Evolutionary conservation across 2,113 vertebrate genomes (phyloP).

Genomic region (Microtus pennsylvanicus): DNA sequence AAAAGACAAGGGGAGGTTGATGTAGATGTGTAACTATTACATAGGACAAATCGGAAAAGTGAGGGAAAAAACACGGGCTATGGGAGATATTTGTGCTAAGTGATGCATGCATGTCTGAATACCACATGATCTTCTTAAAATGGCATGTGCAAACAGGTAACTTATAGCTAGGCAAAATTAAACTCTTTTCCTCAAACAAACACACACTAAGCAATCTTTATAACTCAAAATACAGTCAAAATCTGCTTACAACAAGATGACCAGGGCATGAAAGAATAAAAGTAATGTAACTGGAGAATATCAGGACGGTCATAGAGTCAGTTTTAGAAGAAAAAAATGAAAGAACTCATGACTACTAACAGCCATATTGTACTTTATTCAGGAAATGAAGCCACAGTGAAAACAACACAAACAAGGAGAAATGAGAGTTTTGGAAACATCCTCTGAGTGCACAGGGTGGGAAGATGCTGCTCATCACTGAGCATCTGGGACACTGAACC

Average conservation of each 20-base stretch:
- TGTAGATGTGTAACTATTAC: neutral
- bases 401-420: neutral
- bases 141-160: too few relatives aligned
- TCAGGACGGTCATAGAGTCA: neutral
- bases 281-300: neutral
- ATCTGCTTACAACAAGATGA: too few relatives aligned
- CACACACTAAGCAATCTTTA: too few relatives aligned
- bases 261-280: neutral
- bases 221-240: too few relatives aligned
- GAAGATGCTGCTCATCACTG: neutral
- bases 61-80: neutral
- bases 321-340: neutral
- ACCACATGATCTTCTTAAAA: too few relatives aligned
- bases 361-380: constrained; percentile 12
- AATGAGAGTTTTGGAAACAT: neutral
- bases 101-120: neutral
- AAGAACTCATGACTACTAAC: neutral
- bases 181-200: too few relatives aligned
- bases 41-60: accelerated
- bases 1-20: too few relatives aligned
- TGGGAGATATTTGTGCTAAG: neutral
- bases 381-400: constrained; percentile 18
- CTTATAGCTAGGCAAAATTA: too few relatives aligned
- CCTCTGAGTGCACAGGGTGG: neutral
- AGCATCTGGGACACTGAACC: too few relatives aligned